A percentile compares a stretch with the other conserved stretches of the same genome.
phyloP scores from a whole-genome alignment of 2,113 vertebrate genomes.

The Cichladusa arquata region DNA sequence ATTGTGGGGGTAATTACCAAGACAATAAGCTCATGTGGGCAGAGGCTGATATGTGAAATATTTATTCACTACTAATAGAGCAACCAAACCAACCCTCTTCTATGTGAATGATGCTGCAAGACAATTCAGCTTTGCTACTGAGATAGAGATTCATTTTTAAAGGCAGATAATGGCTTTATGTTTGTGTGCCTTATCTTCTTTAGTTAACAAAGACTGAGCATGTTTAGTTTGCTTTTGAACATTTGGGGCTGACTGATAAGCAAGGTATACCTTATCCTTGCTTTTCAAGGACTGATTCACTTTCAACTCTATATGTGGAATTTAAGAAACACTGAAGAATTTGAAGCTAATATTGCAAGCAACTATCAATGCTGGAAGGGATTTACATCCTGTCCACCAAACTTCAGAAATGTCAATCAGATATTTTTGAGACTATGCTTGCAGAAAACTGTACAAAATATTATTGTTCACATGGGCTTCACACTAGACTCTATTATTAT shows the following conservation, averaged over 20 bases:
- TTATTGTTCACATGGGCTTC: neutral
- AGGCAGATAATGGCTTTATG: neutral
- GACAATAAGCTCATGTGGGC: neutral
- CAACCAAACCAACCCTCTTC: neutral
- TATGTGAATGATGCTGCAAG: neutral
- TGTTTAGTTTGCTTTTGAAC: slow-evolving; percentile 9
- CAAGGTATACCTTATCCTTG: neutral
- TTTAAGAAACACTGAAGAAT: neutral
- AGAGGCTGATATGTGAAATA: slow-evolving; percentile 9
- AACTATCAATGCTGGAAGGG: neutral
- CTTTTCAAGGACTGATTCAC: slow-evolving; percentile 24
- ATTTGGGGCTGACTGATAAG: slow-evolving; percentile 28
- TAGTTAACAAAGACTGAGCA: neutral
- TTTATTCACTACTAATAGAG: slow-evolving; percentile 14
- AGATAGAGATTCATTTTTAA: slow-evolving; percentile 2
- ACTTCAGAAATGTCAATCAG: neutral
- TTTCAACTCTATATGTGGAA: neutral
- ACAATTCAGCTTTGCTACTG: neutral
- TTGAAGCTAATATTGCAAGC: neutral
- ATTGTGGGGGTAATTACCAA: neutral
- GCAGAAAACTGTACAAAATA: neutral
- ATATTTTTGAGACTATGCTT: neutral
- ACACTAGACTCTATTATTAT: neutral
- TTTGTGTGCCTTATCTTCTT: slow-evolving; percentile 30
- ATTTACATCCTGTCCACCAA: neutral